Percentiles rank a stretch among this genome's conserved stretches.
These are phyloP conservation scores for Eumaeus atala DNA, from an alignment of 1,140 invertebrate genomes.

Conservation along the genomic window DNA sequence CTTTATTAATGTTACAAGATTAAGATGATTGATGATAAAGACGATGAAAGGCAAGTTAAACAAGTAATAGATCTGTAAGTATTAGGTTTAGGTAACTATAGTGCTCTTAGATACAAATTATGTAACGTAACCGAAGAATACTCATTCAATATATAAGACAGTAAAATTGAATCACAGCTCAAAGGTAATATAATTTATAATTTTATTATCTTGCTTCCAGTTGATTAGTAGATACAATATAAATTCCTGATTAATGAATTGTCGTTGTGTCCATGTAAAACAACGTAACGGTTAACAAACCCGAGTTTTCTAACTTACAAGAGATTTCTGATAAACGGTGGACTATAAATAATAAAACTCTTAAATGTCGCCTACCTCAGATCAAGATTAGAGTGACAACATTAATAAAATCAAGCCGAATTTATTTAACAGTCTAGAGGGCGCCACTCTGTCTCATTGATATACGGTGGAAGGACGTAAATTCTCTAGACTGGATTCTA, in stretches of 20 bases:
- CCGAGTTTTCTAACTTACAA: slow-evolving; percentile 42
- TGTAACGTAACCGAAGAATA: too few species aligned
- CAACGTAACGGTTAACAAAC: slow-evolving; percentile 36
- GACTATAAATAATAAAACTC: slow-evolving; percentile 68
- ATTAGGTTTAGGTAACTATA: too few species aligned
- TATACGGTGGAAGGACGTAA: slow-evolving; percentile 26
- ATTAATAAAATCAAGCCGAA: slow-evolving; percentile 64
- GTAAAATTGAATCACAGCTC: too few species aligned
- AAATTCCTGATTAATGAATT: slow-evolving; percentile 14
- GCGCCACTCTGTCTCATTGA: slow-evolving; percentile 60
- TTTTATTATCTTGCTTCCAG: slow-evolving; percentile 2
- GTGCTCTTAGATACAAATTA: too few species aligned
- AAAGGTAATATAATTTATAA: slow-evolving; percentile 4
- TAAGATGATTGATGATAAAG: too few species aligned
- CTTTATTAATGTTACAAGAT: too few species aligned
- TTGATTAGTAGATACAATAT: slow-evolving; percentile 8
- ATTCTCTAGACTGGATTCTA: slow-evolving; percentile 13
- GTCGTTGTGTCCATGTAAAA: slow-evolving; percentile 19
- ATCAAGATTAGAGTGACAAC: slow-evolving; percentile 61
- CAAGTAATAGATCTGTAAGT: too few species aligned
- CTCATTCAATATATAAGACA: too few species aligned
- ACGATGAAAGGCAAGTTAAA: too few species aligned
- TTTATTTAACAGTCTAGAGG: slow-evolving; percentile 55
- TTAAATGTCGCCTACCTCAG: slow-evolving; percentile 50
- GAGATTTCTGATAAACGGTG: slow-evolving; percentile 51